Conservation (phyloP, 2,113 vertebrate genomes). For the Shinisaurus crocodilurus region DNA sequence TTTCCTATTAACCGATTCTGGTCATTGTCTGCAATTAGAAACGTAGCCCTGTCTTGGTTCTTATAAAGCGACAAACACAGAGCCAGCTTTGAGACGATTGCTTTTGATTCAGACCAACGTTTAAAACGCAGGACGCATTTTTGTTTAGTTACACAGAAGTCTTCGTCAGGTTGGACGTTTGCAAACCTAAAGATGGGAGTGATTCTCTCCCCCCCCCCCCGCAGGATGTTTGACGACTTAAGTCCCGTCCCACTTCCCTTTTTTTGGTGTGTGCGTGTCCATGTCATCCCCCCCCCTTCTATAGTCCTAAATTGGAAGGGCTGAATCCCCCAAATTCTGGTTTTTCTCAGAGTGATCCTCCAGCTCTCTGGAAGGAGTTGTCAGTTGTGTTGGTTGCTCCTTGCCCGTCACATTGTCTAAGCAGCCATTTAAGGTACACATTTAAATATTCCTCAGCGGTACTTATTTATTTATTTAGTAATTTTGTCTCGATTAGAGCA, state of each 20-base stretch:
- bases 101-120: background rate
- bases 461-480: background rate
- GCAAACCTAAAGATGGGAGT: background rate
- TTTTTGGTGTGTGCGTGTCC: too few relatives aligned
- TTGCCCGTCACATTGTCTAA: background rate
- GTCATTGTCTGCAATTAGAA: background rate
- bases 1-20: background rate
- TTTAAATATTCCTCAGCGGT: background rate
- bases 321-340: background rate
- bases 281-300: too few relatives aligned
- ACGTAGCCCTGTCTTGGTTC: too few relatives aligned
- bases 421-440: background rate
- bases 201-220: background rate
- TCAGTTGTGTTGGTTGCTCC: background rate
- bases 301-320: background rate
- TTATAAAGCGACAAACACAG: too few relatives aligned
- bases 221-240: background rate
- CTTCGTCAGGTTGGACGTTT: background rate
- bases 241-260: background rate
- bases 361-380: background rate
- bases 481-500: background rate
- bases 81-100: background rate
- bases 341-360: background rate
- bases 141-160: background rate
- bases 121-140: background rate